Evolutionary conservation across 2,797 vertebrate species (phyloP), one percentile per base, ranked within the genome.

Genomic region (Luscinia megarhynchos): DNA sequence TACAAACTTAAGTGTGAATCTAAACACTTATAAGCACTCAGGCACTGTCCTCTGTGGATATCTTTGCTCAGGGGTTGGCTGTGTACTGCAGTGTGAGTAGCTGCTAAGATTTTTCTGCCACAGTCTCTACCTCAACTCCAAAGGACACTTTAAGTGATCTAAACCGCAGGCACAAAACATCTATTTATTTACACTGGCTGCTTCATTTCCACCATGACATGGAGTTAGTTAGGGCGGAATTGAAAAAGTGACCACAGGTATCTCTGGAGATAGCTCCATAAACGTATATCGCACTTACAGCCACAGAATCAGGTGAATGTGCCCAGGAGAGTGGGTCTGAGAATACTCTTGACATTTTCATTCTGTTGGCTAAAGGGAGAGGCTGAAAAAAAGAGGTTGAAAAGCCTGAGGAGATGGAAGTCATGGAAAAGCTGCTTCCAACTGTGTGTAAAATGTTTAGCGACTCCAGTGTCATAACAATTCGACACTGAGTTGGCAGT

Each of bases 281-380:
- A 82, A 75, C 3, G 2, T 18, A 26, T 50, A 87, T 41, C 15
- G 10, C 79, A 73, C 87, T 53, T 66, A 84, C 26, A 90, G 74
- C 63, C 77, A 62, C 73, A 86, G 73, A 81, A 59, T 72, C 29
- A 6, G 66, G 69, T 36, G 59, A 86, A 70, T 8, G 12, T 17
- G 58, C 83, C 72, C 50, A 63, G 63, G 74, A 14, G 4, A 82
- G 57, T 3, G 48, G 41, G 48, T 54, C 85, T 92, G 75, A 75
- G 81, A 93, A 84, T 74, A 91, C 78, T 55, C 87, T 61, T 88
- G 76, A 82, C 82, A 91, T 92, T 91, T 97, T 90, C 73, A 92
- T 89, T 84, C 64, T 10, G 4, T 58, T 87, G 64, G 93, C 87
- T 87, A 87, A 94, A 89, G 48, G 38, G 45, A 94, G 64, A 83